Evolutionary conservation across 2,113 vertebrate genomes (phyloP).

Genomic region (Mesembrinibis cayennensis): DNA sequence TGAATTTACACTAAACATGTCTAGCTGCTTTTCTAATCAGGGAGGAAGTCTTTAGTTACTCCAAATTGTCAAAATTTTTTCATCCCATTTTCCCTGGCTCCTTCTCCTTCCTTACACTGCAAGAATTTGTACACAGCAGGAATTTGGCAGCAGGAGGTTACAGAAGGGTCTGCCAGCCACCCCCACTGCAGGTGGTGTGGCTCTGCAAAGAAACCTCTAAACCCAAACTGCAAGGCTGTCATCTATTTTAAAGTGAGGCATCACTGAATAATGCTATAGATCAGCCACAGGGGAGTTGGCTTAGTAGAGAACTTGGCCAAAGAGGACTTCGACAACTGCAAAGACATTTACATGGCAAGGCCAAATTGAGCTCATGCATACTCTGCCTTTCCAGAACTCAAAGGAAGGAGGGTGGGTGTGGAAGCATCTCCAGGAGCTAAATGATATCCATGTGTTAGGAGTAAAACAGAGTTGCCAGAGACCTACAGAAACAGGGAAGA

Average conservation of each 20-base stretch:
- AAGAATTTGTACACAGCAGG: neutral
- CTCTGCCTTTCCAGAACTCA: slow-evolving; percentile 5
- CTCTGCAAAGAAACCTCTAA: neutral
- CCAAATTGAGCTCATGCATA: slow-evolving; percentile 1
- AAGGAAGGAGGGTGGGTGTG: neutral
- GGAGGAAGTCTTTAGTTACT: slow-evolving; percentile 2
- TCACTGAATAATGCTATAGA: slow-evolving; percentile 14
- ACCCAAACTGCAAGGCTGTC: neutral
- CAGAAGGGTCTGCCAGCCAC: neutral
- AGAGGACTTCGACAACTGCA: neutral
- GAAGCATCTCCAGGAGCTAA: slow-evolving; percentile 30
- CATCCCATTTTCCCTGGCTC: neutral
- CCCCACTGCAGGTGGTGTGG: slow-evolving; percentile 46
- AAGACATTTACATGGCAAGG: neutral
- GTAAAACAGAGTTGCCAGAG: neutral
- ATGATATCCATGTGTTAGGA: slow-evolving; percentile 22
- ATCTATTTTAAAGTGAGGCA: slow-evolving; percentile 26
- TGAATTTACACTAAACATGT: neutral
- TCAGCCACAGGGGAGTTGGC: neutral
- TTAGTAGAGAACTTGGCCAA: neutral
- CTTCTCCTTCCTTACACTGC: neutral
- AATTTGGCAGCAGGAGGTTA: slow-evolving; percentile 38
- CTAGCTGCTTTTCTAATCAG: slow-evolving; percentile 19
- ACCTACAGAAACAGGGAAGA: neutral
- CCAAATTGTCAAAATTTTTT: neutral